Evolutionary conservation across 2,888 invertebrate genomes (phyloP).

Genomic region (Meta bourneti): DNA sequence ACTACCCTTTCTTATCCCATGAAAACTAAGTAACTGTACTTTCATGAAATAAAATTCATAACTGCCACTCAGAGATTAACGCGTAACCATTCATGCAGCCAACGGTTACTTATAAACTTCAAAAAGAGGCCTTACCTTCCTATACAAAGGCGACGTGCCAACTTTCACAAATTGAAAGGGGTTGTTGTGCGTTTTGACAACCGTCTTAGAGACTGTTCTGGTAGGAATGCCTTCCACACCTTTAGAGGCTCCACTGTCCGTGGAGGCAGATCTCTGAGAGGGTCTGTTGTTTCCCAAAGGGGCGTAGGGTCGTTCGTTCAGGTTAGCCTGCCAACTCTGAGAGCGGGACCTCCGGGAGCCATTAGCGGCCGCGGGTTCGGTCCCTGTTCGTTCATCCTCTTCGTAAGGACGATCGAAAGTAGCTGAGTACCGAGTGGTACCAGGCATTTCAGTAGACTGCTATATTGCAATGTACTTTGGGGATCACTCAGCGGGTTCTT

Average conservation of each 20-base stretch:
- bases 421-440: slow-evolving; percentile 77
- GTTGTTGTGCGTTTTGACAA: slow-evolving; percentile 91
- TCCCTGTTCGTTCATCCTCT: slow-evolving; percentile 52
- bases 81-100: too few relatives aligned
- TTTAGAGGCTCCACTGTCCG: slow-evolving; percentile 73
- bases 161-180: slow-evolving; percentile 94
- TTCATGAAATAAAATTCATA: too few relatives aligned
- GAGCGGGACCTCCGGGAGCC: slow-evolving; percentile 62
- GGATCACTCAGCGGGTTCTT: slow-evolving; percentile 22
- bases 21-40: too few relatives aligned
- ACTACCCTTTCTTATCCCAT: too few relatives aligned
- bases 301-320: slow-evolving; percentile 16
- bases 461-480: neutral
- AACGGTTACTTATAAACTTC: too few relatives aligned
- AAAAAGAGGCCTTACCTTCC: slow-evolving; percentile 80
- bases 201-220: slow-evolving; percentile 86
- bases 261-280: slow-evolving; percentile 71
- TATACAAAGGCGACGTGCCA: slow-evolving; percentile 92
- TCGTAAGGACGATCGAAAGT: slow-evolving; percentile 77
- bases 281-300: slow-evolving; percentile 50
- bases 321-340: slow-evolving; percentile 59
- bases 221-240: slow-evolving; percentile 79
- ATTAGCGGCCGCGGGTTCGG: slow-evolving; percentile 5
- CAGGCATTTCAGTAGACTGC: slow-evolving; percentile 74
- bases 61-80: too few relatives aligned